Evolutionary conservation across 2,113 vertebrate species (phyloP), one percentile per base, ranked within the genome.

Genomic region (Octodon degus): DNA sequence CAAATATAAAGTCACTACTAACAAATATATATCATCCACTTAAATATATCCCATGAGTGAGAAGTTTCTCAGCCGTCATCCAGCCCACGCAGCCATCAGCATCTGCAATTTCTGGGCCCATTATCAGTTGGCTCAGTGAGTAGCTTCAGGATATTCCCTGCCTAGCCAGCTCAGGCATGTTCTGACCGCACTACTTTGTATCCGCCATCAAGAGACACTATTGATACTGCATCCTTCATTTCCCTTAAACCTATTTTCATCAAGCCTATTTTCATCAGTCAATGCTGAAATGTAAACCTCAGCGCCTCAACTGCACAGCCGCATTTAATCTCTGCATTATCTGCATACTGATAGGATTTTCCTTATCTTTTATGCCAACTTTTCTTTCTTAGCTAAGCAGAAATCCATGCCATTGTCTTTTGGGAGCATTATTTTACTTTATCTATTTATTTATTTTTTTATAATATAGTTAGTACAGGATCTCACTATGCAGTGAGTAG

Each of bases 1-100:
- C 68, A 96, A 89, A 93, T 96, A 86, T 55, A 89, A 97, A 96
- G 13, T 58, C 74, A 86, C 93, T 91, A 34, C 43, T 92, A 89
- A 63, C 37, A 95, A 95, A 80, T 86, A 81, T 76, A 70, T 12
- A 89, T 94, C 91, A 94, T 43, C 13, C 37, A 76, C 63, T 95
- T 96, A 96, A 91, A 91, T 89, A 89, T 34, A 93, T 93, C 62
- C 86, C 40, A 0, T 11, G 40, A 89, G 34, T 89, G 58, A 94
- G 58, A 91, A 77, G 14, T 76, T 92, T 96, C 79, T 88, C 91
- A 95, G 22, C 2, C 40, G 47, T 83, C 50, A 27, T 43, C 11
- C 11, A 76, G 32, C 37, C 72, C 25, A 74, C 0, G 0, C 20
- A 65, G 58, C 60, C 84, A 95, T 72, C 32, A 84, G 13, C 67